These are phyloP conservation scores for Callyntrura guangdongensis DNA, from an alignment of 2,888 invertebrate genomes.

Conservation along the genomic window DNA sequence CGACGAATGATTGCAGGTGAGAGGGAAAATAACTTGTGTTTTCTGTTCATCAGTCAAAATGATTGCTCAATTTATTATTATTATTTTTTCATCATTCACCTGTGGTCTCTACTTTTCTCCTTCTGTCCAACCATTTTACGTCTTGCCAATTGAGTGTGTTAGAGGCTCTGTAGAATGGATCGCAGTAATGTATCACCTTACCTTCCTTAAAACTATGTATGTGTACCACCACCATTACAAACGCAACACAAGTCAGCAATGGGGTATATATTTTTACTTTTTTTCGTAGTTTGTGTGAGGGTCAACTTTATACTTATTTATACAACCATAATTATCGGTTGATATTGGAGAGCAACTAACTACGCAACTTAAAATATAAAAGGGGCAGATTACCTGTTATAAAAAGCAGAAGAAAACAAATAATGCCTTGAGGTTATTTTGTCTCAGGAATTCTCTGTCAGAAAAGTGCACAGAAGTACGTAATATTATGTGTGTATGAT, in stretches of 20 bases:
- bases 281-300: neutral
- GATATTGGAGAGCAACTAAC: constrained; percentile 42
- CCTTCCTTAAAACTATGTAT: neutral
- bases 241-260: neutral
- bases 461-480: neutral
- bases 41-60: constrained; percentile 35
- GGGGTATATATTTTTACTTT: neutral
- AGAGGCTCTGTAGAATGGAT: neutral
- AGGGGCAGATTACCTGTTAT: constrained; percentile 22
- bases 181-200: neutral
- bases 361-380: neutral
- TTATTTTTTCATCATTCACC: constrained; percentile 58
- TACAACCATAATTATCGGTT: constrained; percentile 22
- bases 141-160: constrained; percentile 7
- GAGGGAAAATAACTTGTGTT: neutral
- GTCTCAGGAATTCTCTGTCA: constrained; percentile 4
- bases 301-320: constrained; percentile 7
- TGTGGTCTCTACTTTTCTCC: neutral
- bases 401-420: neutral
- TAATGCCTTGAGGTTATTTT: constrained; percentile 17
- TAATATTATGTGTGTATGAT: neutral
- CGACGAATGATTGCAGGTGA: constrained; percentile 13
- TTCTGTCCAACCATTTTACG: neutral
- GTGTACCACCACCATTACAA: neutral
- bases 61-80: constrained; percentile 76